phyloP scores from a whole-genome alignment of 2,113 vertebrate species.

The Lethenteron camtschaticum region DNA sequence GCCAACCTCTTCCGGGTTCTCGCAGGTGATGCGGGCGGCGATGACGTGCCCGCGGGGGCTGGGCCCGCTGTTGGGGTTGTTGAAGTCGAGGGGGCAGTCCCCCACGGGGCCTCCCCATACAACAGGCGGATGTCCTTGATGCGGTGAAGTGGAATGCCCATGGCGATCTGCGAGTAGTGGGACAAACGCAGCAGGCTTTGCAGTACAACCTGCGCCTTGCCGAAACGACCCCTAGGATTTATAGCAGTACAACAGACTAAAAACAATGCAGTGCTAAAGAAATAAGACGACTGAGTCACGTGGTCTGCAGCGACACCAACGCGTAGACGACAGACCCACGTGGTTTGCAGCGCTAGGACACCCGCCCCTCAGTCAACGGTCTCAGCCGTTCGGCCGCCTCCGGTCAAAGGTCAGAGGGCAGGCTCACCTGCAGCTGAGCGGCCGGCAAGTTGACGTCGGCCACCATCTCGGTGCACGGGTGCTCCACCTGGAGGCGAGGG shows the following conservation, averaged over 20 bases:
- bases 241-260: too few species aligned
- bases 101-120: constrained; percentile 68
- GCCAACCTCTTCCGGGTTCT: constrained; percentile 82
- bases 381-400: too few species aligned
- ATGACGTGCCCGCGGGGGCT: constrained; percentile 72
- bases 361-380: too few species aligned
- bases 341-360: too few species aligned
- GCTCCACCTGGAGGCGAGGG: constrained; percentile 82
- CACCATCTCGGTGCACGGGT: constrained; percentile 92
- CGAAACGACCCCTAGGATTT: too few species aligned
- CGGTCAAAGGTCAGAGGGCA: too few species aligned
- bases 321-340: too few species aligned
- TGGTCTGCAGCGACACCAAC: too few species aligned
- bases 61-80: constrained; percentile 29
- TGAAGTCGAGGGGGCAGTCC: constrained; percentile 36
- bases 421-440: constrained; percentile 66
- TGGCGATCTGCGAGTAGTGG: constrained; percentile 46
- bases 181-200: too few species aligned
- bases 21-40: constrained; percentile 77
- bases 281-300: too few species aligned
- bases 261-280: too few species aligned
- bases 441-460: constrained; percentile 78
- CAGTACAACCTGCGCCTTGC: too few species aligned
- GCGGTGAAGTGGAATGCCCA: constrained; percentile 71
- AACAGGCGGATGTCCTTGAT: constrained; percentile 76